Evolutionary conservation across 1,140 invertebrate genomes (phyloP).

Genomic region (Linepithema humile): DNA sequence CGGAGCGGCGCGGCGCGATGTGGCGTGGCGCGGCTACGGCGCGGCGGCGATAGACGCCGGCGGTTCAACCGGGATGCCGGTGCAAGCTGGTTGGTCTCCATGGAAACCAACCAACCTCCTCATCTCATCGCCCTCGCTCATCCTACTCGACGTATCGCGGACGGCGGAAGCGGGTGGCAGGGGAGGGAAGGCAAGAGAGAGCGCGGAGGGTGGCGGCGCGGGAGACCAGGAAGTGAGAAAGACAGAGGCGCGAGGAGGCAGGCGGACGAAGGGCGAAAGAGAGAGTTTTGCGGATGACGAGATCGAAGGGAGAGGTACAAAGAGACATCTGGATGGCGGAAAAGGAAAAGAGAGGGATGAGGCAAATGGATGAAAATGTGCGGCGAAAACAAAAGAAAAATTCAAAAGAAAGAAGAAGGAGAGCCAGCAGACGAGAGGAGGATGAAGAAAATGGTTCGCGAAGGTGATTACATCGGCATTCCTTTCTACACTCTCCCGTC

Average conservation of each 20-base stretch:
- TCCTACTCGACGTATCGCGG: constrained; percentile 58
- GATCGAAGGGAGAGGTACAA: background rate
- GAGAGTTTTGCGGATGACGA: constrained; percentile 22
- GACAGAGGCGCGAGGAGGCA: constrained; percentile 10
- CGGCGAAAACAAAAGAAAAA: background rate
- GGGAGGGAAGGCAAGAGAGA: background rate
- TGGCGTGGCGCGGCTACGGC: too few relatives aligned
- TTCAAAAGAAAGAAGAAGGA: background rate
- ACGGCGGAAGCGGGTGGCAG: constrained; percentile 23
- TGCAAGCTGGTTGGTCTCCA: constrained; percentile 70
- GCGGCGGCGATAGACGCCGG: constrained; percentile 41
- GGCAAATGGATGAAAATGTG: constrained; percentile 5
- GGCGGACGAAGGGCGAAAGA: constrained; percentile 21
- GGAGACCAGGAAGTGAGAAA: constrained; percentile 12
- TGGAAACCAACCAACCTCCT: constrained; percentile 71
- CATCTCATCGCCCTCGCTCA: constrained; percentile 58
- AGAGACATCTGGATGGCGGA: background rate
- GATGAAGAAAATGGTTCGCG: background rate
- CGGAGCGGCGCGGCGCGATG: constrained; percentile 6
- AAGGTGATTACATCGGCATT: constrained; percentile 32
- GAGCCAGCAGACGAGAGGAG: background rate
- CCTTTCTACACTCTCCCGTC: background rate
- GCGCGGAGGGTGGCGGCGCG: background rate
- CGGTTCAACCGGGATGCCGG: constrained; percentile 59
- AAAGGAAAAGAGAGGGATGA: background rate